Percentiles rank a stretch among this genome's conserved stretches.
These are phyloP conservation scores for Laspeyria flexula DNA, from an alignment of 2,888 invertebrate genomes.

Conservation along the genomic window DNA sequence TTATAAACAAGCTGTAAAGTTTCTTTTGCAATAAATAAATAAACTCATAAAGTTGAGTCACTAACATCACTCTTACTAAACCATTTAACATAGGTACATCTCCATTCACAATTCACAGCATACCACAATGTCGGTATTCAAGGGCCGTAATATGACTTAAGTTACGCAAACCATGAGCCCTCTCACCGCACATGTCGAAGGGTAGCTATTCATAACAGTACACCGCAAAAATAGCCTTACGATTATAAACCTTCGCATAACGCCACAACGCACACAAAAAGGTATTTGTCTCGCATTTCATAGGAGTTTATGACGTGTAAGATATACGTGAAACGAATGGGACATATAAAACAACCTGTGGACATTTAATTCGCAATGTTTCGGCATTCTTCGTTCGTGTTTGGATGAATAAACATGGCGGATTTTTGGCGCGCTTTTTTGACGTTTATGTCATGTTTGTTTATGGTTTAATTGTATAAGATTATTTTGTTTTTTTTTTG, in stretches of 20 bases:
- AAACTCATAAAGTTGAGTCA: too few species aligned
- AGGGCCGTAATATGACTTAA: constrained; percentile 5
- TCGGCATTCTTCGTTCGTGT: constrained; percentile 1
- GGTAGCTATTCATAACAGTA: constrained; percentile 1
- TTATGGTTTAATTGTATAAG: not conserved
- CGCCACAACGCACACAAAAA: constrained; percentile 1
- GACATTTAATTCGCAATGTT: constrained; percentile 1
- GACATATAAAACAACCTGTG: constrained; percentile 24
- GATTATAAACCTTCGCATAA: constrained; percentile 5
- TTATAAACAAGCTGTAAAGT: too few species aligned
- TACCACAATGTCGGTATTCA: not conserved
- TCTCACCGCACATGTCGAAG: constrained; percentile 3
- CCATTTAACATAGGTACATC: not conserved
- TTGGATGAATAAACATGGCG: not conserved
- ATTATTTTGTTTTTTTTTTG: not conserved
- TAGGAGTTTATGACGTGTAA: constrained; percentile 45
- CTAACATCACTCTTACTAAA: too few species aligned
- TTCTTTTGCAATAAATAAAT: too few species aligned
- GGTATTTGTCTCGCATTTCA: constrained; percentile 26
- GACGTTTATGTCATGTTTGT: constrained; percentile 2
- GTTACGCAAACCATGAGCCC: constrained; percentile 12
- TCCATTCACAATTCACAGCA: not conserved
- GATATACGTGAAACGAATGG: constrained; percentile 31
- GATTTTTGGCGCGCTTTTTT: constrained; percentile 1
- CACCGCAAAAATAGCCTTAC: constrained; percentile 7